These are phyloP conservation scores for Conus canariensis DNA, from an alignment of 2,888 invertebrate genomes.

Conservation along the genomic window DNA sequence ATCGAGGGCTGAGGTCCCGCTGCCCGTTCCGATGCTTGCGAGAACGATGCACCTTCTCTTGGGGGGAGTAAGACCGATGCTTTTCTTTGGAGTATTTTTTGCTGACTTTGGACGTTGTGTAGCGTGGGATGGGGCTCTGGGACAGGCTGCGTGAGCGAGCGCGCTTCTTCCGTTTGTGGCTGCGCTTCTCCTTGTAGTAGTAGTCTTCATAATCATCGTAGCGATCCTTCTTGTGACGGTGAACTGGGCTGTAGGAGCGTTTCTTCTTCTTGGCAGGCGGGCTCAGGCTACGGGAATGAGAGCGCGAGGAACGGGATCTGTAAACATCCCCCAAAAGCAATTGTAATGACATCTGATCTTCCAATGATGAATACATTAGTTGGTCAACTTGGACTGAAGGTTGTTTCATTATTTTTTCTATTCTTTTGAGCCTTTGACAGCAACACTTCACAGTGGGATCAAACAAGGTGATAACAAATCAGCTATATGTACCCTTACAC, in stretches of 20 bases:
- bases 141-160: conserved; percentile 61
- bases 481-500: too few species aligned
- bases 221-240: conserved; percentile 63
- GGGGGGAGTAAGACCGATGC: conserved; percentile 51
- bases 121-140: conserved; percentile 50
- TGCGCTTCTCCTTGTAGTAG: conserved; percentile 57
- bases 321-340: neutral
- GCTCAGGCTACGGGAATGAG: conserved; percentile 60
- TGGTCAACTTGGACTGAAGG: too few species aligned
- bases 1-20: conserved; percentile 59
- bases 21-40: conserved; percentile 66
- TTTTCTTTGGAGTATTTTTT: conserved; percentile 53
- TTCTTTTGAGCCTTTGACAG: too few species aligned
- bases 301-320: conserved; percentile 45
- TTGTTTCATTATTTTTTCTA: too few species aligned
- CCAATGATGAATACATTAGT: too few species aligned
- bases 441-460: too few species aligned
- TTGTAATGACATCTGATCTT: too few species aligned
- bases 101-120: conserved; percentile 44
- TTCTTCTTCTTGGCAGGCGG: conserved; percentile 56
- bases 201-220: conserved; percentile 52
- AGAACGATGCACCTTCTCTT: conserved; percentile 62
- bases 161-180: conserved; percentile 62
- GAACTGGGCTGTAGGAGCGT: conserved; percentile 50
- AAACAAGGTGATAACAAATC: too few species aligned